A percentile compares a stretch with the other conserved stretches of the same genome.
Evolutionary conservation across 1,140 invertebrate genomes (phyloP).

Genomic region (Patella vulgata): DNA sequence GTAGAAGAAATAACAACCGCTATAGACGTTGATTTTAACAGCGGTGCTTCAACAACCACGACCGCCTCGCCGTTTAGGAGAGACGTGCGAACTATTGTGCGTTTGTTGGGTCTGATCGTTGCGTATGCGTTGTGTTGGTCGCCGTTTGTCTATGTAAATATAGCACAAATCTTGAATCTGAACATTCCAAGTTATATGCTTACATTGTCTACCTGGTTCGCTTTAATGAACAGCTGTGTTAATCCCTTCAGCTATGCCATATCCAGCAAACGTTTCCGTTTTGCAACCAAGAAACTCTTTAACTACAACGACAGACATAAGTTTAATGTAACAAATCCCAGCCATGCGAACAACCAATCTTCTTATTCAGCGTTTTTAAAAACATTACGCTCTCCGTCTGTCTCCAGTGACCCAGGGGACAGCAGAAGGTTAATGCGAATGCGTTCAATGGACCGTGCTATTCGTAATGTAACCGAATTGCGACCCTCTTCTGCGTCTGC

Average conservation of each 20-base stretch:
- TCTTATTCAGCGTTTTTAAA: slow-evolving; percentile 7
- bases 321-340: background rate
- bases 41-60: slow-evolving; percentile 1
- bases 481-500: too few species aligned
- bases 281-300: slow-evolving; percentile 3
- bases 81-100: slow-evolving; percentile 13
- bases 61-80: background rate
- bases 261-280: slow-evolving; percentile 29
- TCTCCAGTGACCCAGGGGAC: slow-evolving; percentile 4
- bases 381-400: background rate
- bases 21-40: slow-evolving; percentile 19
- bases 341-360: slow-evolving; percentile 2
- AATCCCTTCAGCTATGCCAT: slow-evolving; percentile 45
- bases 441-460: background rate
- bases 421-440: background rate
- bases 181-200: background rate
- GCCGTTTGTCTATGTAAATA: slow-evolving; percentile 16
- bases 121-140: slow-evolving; percentile 26
- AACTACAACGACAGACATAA: background rate
- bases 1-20: background rate
- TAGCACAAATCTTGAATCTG: background rate
- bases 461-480: too few species aligned
- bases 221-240: slow-evolving; percentile 20
- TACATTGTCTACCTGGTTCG: slow-evolving; percentile 16
- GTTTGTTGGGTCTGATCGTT: slow-evolving; percentile 22